Base-by-base conservation (phyloP, 2,888 invertebrate genomes). In the Neoitamus cyanurus region DNA sequence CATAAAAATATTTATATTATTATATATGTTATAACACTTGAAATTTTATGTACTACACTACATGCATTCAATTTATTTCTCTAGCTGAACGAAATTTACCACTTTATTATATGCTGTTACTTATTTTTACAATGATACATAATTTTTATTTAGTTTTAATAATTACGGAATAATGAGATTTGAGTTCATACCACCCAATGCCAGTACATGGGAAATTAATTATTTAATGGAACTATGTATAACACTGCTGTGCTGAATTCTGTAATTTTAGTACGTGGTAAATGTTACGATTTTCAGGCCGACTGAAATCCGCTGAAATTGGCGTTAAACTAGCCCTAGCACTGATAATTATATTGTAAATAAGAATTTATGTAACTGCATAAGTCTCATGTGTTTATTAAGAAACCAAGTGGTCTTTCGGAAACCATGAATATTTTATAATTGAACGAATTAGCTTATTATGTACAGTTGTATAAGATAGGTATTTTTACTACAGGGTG, bases 391-490 rank as follows among this genome's bases (percentile, higher is more conserved):
- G 15, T 58, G 58, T 58, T 58, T 58, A 58, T 58, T 58, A 58
- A 58, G 15, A 58, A 58, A 58, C 58, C 20, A 25, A 58, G 9
- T 58, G 58, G 58, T 58, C 58, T 58, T 58, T 58, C 20, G 58
- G 58, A 20, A 58, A 58, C 58, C 58, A 58, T 58, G 9, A 58
- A 58, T 58, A 58, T 58, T 58, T 58, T 58, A 58, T 58, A 58
- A 58, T 58, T 58, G 58, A 58, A 58, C 58, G 58, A 58, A 58
- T 58, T 58, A 58, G 58, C 58, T 58, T 58, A 58, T 58, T 58
- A 58, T 58, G 58, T 58, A 58, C 58, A 58, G 25, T 58, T 58
- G 9, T 58, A 58, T 15, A 58, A 58, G 58, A 58, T 58, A 58
- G 58, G 20, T 58, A 58, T 58, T 58, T 58, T 58, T 58, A 58